These are phyloP conservation scores for Bhutanitis thaidina DNA, from an alignment of 2,888 invertebrate genomes.

Conservation along the genomic window DNA sequence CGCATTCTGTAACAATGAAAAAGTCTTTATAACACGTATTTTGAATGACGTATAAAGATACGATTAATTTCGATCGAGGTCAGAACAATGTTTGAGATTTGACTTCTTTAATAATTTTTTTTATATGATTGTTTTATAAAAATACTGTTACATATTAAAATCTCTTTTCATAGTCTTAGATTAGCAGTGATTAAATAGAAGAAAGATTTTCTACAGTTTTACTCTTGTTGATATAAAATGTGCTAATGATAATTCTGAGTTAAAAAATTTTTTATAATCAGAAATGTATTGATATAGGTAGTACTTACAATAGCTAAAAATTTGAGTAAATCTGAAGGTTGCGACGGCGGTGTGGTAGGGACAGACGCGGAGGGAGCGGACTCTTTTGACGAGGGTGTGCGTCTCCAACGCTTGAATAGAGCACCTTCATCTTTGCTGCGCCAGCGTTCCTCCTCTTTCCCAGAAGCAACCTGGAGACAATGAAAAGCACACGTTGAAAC, in stretches of 20 bases:
- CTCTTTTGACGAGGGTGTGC: slow-evolving; percentile 46
- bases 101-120: too few relatives aligned
- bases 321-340: slow-evolving; percentile 81
- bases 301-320: slow-evolving; percentile 89
- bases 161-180: too few relatives aligned
- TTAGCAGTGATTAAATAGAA: too few relatives aligned
- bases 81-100: neutral
- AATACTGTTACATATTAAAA: too few relatives aligned
- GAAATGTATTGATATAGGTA: too few relatives aligned
- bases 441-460: slow-evolving; percentile 74
- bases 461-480: slow-evolving; percentile 75
- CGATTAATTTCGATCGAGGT: slow-evolving; percentile 4
- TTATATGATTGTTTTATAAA: too few relatives aligned
- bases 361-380: slow-evolving; percentile 40
- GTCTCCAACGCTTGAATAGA: slow-evolving; percentile 71
- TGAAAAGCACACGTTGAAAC: slow-evolving; percentile 59
- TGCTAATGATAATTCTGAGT: too few relatives aligned
- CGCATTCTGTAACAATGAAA: slow-evolving; percentile 87
- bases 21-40: slow-evolving; percentile 22
- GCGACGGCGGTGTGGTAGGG: slow-evolving; percentile 41
- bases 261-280: too few relatives aligned
- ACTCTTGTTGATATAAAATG: neutral
- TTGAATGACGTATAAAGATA: neutral
- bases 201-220: too few relatives aligned
- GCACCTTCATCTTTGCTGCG: slow-evolving; percentile 67